These are phyloP conservation scores for Pollenia griseotomentosa DNA, from an alignment of 2,888 invertebrate species.

Conservation along the genomic window DNA sequence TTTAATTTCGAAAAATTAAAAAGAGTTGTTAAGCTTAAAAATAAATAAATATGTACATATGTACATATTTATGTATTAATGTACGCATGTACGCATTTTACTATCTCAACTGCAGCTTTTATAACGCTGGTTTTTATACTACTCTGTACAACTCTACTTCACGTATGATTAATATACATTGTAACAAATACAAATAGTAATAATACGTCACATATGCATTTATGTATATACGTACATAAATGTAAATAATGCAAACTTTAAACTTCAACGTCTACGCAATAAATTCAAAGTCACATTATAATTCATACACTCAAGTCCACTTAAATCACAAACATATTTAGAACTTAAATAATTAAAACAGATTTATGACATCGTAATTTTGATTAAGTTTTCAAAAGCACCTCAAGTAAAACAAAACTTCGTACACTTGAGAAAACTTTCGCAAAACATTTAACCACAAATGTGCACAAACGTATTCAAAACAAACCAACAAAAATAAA, in stretches of 20 bases:
- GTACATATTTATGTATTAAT: no score
- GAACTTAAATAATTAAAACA: slow-evolving; percentile 54
- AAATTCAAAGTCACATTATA: slow-evolving; percentile 44
- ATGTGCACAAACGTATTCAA: slow-evolving; percentile 1
- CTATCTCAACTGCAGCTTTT: no score
- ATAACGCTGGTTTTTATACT: no score
- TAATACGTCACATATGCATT: slow-evolving; percentile 18
- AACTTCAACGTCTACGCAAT: slow-evolving; percentile 7
- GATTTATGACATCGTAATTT: slow-evolving; percentile 61
- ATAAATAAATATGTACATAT: no score
- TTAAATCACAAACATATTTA: slow-evolving; percentile 35
- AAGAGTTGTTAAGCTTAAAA: no score
- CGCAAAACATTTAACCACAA: slow-evolving; percentile 21
- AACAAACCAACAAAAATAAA: neutral
- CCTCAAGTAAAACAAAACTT: slow-evolving; percentile 31
- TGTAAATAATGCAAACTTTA: neutral
- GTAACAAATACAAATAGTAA: neutral
- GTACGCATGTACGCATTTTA: no score
- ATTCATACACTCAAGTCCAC: slow-evolving; percentile 40
- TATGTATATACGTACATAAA: no score
- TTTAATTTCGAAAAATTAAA: no score
- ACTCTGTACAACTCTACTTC: neutral
- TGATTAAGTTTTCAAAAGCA: slow-evolving; percentile 53
- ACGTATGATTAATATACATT: slow-evolving; percentile 35
- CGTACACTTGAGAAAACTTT: slow-evolving; percentile 42